A percentile compares a stretch with the other conserved stretches of the same genome.
Evolutionary conservation across 2,888 invertebrate species (phyloP).

Genomic region (Coleophora deauratella): DNA sequence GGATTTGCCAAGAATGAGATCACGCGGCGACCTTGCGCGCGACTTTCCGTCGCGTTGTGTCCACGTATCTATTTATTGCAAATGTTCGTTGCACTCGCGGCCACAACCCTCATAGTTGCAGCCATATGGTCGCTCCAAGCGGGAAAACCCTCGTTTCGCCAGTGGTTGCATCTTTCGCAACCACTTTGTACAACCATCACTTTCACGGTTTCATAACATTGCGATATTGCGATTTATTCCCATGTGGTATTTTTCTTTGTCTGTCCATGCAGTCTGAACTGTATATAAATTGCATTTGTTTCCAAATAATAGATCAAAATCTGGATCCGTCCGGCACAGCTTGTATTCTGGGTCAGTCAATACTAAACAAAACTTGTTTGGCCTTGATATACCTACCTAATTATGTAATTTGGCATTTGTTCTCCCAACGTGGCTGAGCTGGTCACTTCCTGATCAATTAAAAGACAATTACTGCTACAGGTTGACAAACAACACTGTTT

Average conservation of each 20-base stretch:
- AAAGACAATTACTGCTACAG: too few species aligned
- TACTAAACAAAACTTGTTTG: conserved; percentile 10
- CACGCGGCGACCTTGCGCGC: conserved; percentile 68
- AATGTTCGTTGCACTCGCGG: conserved; percentile 28
- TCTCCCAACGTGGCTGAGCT: too few species aligned
- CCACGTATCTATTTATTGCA: conserved; percentile 32
- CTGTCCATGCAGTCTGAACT: too few species aligned
- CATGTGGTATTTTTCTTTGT: conserved; percentile 13
- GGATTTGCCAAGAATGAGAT: conserved; percentile 54
- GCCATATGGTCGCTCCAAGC: conserved; percentile 31
- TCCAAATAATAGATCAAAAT: too few species aligned
- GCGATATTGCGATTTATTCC: conserved; percentile 14
- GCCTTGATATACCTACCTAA: conserved; percentile 13
- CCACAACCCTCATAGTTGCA: conserved; percentile 19
- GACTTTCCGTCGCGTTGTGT: conserved; percentile 48
- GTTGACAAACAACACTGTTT: too few species aligned
- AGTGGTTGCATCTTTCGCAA: conserved; percentile 18
- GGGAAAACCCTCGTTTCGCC: not conserved
- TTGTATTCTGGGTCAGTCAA: conserved; percentile 4
- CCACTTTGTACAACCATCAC: conserved; percentile 19
- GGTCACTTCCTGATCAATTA: too few species aligned
- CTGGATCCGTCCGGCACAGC: too few species aligned
- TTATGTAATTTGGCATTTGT: conserved; percentile 10
- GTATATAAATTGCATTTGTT: too few species aligned
- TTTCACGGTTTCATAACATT: conserved; percentile 36